Conservation (phyloP, 2,797 vertebrate genomes). For the Notamacropus eugenii region DNA sequence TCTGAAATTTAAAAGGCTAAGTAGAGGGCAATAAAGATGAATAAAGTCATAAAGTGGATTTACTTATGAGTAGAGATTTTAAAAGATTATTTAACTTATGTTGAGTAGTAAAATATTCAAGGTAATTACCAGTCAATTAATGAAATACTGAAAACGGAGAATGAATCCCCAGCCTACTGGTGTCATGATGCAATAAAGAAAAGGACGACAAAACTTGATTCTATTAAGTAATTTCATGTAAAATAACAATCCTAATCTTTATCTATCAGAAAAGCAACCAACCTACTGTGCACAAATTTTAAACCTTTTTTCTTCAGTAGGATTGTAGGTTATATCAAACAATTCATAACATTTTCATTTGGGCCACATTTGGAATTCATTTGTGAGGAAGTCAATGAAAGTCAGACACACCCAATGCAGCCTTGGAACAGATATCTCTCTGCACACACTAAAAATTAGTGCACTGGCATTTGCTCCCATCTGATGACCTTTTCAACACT, state of each 20-base stretch:
- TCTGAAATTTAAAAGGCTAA: slow-evolving; percentile 66
- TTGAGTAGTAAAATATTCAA: slow-evolving; percentile 56
- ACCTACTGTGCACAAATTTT: not conserved
- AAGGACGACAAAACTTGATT: not conserved
- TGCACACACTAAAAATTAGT: not conserved
- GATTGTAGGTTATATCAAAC: not conserved
- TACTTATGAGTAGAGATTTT: slow-evolving; percentile 41
- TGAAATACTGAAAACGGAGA: slow-evolving; percentile 20
- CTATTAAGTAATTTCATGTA: not conserved
- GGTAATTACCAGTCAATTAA: slow-evolving; percentile 27
- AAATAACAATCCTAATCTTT: not conserved
- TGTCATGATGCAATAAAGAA: slow-evolving; percentile 6
- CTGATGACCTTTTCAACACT: not conserved
- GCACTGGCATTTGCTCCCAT: not conserved
- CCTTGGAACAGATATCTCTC: not conserved
- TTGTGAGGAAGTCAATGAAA: not conserved
- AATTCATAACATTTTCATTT: not conserved
- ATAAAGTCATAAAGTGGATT: slow-evolving; percentile 59
- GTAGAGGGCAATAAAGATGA: slow-evolving; percentile 35
- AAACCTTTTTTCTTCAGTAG: not conserved
- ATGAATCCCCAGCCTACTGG: not conserved
- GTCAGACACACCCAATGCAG: not conserved
- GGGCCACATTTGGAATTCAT: not conserved
- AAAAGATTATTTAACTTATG: slow-evolving; percentile 54
- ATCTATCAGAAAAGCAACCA: slow-evolving; percentile 11